A percentile compares a stretch with the other conserved stretches of the same genome.
These are phyloP conservation scores for Onychorhynchus coronatus DNA, from an alignment of 2,113 vertebrate species.

Conservation along the genomic window DNA sequence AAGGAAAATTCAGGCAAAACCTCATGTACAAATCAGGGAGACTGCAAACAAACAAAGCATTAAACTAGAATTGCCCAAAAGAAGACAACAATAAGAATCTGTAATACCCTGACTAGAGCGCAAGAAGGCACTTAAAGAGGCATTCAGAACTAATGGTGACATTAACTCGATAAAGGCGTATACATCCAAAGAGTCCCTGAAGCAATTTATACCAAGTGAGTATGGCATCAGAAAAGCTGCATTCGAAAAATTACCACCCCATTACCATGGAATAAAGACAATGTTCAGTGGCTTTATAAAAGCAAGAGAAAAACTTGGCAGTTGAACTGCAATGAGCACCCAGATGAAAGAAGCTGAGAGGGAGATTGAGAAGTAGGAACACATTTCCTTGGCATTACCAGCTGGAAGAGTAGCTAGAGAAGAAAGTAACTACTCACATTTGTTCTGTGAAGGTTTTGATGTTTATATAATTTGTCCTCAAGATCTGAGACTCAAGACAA, in stretches of 20 bases:
- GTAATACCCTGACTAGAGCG: constrained; percentile 47
- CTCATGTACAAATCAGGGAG: constrained; percentile 46
- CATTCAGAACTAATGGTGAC: constrained; percentile 67
- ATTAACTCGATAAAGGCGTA: constrained; percentile 64
- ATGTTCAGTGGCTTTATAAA: neutral
- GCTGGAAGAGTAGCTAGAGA: neutral
- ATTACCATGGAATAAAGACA: constrained; percentile 30
- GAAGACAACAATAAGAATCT: constrained; percentile 54
- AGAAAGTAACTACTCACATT: neutral
- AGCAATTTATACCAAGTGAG: constrained; percentile 45
- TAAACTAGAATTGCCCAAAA: constrained; percentile 68
- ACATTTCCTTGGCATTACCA: neutral
- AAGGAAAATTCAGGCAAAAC: constrained; percentile 61
- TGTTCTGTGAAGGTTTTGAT: neutral
- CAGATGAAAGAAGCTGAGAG: neutral
- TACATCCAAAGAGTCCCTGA: constrained; percentile 46
- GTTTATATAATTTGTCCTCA: neutral
- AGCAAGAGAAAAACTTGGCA: constrained; percentile 1
- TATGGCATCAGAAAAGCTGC: constrained; percentile 16
- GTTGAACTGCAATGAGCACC: neutral
- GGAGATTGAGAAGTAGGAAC: neutral
- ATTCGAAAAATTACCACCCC: constrained; percentile 58
- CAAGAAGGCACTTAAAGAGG: constrained; percentile 57
- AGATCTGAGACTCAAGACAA: neutral
- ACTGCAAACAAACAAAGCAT: constrained; percentile 65